A percentile compares a stretch with the other conserved stretches of the same genome.
phyloP scores from a whole-genome alignment of 2,888 invertebrate species.

The Orthosia gothica region DNA sequence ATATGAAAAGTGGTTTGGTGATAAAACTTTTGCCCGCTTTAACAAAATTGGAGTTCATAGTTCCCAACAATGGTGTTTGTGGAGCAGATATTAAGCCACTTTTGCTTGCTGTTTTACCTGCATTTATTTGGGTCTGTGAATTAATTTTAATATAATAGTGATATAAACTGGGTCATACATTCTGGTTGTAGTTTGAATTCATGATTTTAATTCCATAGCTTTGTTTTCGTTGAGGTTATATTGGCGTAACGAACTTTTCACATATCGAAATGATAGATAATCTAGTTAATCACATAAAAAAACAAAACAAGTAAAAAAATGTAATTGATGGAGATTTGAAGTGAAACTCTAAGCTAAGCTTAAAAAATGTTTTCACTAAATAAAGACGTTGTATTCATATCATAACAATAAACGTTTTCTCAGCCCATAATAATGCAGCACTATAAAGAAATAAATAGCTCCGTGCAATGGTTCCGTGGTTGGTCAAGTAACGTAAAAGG shows the following conservation, averaged over 20 bases:
- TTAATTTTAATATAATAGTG: slow-evolving; percentile 17
- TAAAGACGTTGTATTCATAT: slow-evolving; percentile 11
- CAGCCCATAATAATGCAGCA: slow-evolving; percentile 49
- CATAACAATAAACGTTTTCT: slow-evolving; percentile 58
- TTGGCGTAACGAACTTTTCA: not conserved
- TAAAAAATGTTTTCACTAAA: slow-evolving; percentile 4
- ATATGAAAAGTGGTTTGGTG: slow-evolving; percentile 64
- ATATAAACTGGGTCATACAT: slow-evolving; percentile 36
- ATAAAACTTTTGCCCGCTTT: slow-evolving; percentile 59
- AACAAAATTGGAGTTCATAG: slow-evolving; percentile 66
- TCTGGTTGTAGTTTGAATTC: not conserved
- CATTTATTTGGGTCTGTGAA: slow-evolving; percentile 38
- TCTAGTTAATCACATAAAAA: not conserved
- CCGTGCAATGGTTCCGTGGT: slow-evolving; percentile 45
- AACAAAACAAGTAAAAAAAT: not conserved
- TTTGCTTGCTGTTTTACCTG: slow-evolving; percentile 50
- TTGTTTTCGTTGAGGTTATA: not conserved
- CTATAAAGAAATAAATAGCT: slow-evolving; percentile 63
- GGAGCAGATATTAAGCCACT: slow-evolving; percentile 56
- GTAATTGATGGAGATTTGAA: not conserved
- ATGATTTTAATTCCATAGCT: not conserved
- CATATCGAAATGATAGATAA: not conserved
- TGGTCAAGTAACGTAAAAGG: slow-evolving; percentile 60
- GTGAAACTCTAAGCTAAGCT: too few relatives aligned
- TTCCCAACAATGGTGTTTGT: slow-evolving; percentile 59